These are phyloP conservation scores for Ariolimax columbianus DNA, from an alignment of 2,888 invertebrate species.

Conservation along the genomic window DNA sequence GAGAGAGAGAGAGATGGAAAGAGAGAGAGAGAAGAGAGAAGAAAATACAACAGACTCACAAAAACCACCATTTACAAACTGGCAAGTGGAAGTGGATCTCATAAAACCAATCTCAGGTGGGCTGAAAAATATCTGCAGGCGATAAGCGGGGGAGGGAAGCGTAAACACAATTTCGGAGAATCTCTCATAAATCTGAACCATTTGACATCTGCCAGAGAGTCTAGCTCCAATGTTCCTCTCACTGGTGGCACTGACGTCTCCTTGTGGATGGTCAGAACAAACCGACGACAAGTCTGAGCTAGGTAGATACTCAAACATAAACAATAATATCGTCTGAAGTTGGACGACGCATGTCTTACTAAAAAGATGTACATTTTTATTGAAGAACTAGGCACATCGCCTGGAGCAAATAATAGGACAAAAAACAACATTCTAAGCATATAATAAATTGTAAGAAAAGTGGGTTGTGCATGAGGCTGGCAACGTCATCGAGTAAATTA, in stretches of 20 bases:
- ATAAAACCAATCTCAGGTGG: not conserved
- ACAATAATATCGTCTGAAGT: too few relatives aligned
- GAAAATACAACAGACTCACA: not conserved
- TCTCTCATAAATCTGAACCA: slow-evolving; percentile 1
- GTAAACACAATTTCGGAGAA: too few relatives aligned
- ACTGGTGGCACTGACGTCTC: not conserved
- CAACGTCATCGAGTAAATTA: too few relatives aligned
- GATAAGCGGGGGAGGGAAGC: not conserved
- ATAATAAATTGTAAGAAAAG: too few relatives aligned
- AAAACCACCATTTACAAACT: not conserved
- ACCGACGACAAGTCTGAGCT: not conserved
- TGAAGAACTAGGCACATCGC: too few relatives aligned
- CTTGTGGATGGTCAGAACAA: not conserved
- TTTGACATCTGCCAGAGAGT: not conserved
- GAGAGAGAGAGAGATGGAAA: not conserved
- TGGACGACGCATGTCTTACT: too few relatives aligned
- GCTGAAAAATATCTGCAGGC: not conserved
- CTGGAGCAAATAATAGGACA: too few relatives aligned
- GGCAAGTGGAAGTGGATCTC: not conserved
- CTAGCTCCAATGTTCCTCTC: not conserved
- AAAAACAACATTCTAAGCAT: too few relatives aligned
- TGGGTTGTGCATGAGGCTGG: too few relatives aligned
- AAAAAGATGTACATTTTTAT: too few relatives aligned
- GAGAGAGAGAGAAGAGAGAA: not conserved
- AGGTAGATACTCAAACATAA: not conserved